phyloP scores from a whole-genome alignment of 1,140 invertebrate species.

The Aphaenogaster rudis region DNA sequence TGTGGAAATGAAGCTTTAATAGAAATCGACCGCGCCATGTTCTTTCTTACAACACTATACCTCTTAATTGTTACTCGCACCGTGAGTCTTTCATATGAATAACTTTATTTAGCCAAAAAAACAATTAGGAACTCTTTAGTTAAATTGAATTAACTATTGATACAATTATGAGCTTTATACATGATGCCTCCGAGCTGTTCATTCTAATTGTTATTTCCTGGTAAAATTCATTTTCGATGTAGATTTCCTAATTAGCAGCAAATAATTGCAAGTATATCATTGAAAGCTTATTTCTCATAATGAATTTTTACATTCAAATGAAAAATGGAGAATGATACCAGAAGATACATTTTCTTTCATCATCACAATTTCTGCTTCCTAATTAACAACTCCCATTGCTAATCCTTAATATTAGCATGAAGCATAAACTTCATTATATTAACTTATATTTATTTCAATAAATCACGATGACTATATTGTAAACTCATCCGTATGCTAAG shows the following conservation, averaged over 20 bases:
- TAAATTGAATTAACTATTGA: background rate
- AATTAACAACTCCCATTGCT: background rate
- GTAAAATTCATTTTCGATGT: background rate
- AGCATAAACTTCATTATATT: background rate
- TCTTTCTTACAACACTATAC: background rate
- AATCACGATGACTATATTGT: background rate
- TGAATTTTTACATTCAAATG: background rate
- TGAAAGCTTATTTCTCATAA: background rate
- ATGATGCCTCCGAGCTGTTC: background rate
- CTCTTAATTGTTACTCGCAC: background rate
- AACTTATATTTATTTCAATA: background rate
- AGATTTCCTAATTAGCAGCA: background rate
- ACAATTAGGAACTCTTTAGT: background rate
- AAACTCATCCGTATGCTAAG: background rate
- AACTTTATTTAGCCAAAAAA: constrained; percentile 5
- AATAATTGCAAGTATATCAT: constrained; percentile 40
- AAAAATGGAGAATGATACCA: background rate
- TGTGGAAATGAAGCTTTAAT: constrained; percentile 47
- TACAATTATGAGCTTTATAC: background rate
- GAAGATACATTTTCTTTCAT: background rate
- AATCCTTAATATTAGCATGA: background rate
- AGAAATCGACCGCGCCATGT: constrained; percentile 7
- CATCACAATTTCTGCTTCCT: background rate
- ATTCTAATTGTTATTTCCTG: background rate
- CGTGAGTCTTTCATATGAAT: constrained; percentile 13